These are phyloP conservation scores for Epicampocera succincta DNA, from an alignment of 2,888 invertebrate species.

Conservation along the genomic window DNA sequence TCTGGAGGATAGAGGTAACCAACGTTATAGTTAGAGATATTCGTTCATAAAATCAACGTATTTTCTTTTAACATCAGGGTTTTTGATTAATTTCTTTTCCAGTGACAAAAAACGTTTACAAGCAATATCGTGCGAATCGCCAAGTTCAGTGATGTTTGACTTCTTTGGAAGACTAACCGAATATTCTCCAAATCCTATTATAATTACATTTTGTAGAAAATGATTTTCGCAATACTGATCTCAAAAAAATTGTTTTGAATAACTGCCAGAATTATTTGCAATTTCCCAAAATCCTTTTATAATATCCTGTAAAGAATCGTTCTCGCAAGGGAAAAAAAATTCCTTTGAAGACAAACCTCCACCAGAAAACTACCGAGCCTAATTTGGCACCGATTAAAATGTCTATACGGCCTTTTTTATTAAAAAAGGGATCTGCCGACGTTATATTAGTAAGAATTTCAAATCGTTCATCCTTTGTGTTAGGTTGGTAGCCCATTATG, in stretches of 20 bases:
- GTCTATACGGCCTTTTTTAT: slow-evolving; percentile 62
- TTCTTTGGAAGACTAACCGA: slow-evolving; percentile 20
- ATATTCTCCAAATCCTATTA: slow-evolving; percentile 16
- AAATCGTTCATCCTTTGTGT: slow-evolving; percentile 45
- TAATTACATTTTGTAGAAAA: slow-evolving; percentile 48
- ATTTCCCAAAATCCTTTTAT: slow-evolving; percentile 59
- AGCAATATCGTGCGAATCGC: slow-evolving; percentile 55
- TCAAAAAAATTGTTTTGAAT: neutral
- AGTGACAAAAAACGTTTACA: slow-evolving; percentile 45
- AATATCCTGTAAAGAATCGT: slow-evolving; percentile 15
- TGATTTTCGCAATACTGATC: slow-evolving; percentile 48
- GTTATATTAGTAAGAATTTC: slow-evolving; percentile 65
- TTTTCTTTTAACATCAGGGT: slow-evolving; percentile 13
- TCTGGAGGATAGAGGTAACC: neutral
- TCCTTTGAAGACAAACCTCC: slow-evolving; percentile 17
- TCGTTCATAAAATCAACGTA: slow-evolving; percentile 49
- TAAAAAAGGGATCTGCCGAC: slow-evolving; percentile 68
- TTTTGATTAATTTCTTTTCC: slow-evolving; percentile 51
- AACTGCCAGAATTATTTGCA: slow-evolving; percentile 36
- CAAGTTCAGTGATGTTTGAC: slow-evolving; percentile 9
- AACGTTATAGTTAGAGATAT: slow-evolving; percentile 37
- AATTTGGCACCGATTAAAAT: slow-evolving; percentile 66
- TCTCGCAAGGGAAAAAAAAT: slow-evolving; percentile 2
- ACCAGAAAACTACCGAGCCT: slow-evolving; percentile 69
- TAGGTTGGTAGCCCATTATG: slow-evolving; percentile 69